A percentile compares a stretch with the other conserved stretches of the same genome.
These are phyloP conservation scores for Drosophila aff. DNA, from an alignment of 1,140 invertebrate species.

Conservation along the genomic window DNA sequence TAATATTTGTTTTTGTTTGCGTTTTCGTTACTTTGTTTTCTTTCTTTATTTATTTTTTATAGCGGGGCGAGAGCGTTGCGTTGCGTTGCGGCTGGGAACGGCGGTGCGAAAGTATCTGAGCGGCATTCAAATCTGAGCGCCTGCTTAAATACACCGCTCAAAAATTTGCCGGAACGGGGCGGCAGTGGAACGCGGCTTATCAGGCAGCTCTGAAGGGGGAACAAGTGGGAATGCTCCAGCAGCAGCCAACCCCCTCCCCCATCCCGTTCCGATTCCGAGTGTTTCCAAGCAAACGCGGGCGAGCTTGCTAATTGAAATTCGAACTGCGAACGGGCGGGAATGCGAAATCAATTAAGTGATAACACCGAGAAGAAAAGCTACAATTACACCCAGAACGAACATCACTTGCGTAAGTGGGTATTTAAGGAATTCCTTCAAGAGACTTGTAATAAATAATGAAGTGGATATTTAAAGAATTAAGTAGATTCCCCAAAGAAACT, in stretches of 20 bases:
- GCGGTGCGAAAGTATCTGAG: conserved; percentile 76
- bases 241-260: neutral
- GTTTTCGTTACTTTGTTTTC: conserved; percentile 11
- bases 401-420: neutral
- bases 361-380: conserved; percentile 7
- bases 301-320: conserved; percentile 57
- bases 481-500: too few relatives aligned
- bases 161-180: conserved; percentile 36
- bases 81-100: conserved; percentile 10
- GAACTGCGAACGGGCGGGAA: conserved; percentile 45
- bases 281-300: neutral
- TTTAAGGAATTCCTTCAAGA: neutral
- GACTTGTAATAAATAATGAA: too few relatives aligned
- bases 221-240: neutral
- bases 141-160: conserved; percentile 70
- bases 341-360: conserved; percentile 45
- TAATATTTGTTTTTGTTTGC: neutral
- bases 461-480: too few relatives aligned
- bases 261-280: conserved; percentile 1
- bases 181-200: conserved; percentile 57
- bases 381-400: conserved; percentile 2
- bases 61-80: conserved; percentile 28
- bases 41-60: neutral
- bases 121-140: conserved; percentile 45
- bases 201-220: neutral